Conservation (phyloP, 2,113 vertebrate genomes). For the Dissostichus mawsoni region DNA sequence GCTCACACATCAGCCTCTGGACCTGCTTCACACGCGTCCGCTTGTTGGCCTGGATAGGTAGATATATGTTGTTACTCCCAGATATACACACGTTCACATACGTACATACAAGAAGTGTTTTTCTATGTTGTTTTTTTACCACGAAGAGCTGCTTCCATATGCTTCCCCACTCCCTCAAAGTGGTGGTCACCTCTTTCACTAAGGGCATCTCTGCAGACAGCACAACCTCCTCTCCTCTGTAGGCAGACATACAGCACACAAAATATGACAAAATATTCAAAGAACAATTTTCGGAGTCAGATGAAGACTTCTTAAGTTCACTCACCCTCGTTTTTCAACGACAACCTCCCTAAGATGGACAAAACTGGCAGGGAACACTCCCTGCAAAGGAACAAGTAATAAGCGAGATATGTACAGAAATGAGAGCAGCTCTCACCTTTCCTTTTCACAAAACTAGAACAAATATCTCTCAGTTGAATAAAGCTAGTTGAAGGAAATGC, state of each 20-base stretch:
- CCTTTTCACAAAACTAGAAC: neutral
- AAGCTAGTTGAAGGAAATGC: neutral
- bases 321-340: slow-evolving; percentile 90
- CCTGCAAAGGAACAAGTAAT: slow-evolving; percentile 78
- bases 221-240: slow-evolving; percentile 87
- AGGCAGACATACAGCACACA: neutral
- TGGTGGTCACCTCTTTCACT: slow-evolving; percentile 96
- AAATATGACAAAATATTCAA: neutral
- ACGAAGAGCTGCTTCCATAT: slow-evolving; percentile 98
- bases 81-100: neutral
- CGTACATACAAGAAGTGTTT: neutral
- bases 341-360: slow-evolving; percentile 91
- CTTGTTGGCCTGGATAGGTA: slow-evolving; percentile 86
- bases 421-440: neutral
- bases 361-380: slow-evolving; percentile 93
- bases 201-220: slow-evolving; percentile 92
- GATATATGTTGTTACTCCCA: slow-evolving; percentile 16
- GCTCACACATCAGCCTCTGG: slow-evolving; percentile 92
- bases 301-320: neutral
- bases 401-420: neutral
- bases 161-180: slow-evolving; percentile 95
- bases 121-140: slow-evolving; percentile 79
- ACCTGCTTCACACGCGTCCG: slow-evolving; percentile 88
- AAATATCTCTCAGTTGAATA: neutral
- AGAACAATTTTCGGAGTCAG: neutral